Evolutionary conservation across 2,888 invertebrate species (phyloP), one percentile per base, ranked within the genome.

Genomic region (Clostera curtula): DNA sequence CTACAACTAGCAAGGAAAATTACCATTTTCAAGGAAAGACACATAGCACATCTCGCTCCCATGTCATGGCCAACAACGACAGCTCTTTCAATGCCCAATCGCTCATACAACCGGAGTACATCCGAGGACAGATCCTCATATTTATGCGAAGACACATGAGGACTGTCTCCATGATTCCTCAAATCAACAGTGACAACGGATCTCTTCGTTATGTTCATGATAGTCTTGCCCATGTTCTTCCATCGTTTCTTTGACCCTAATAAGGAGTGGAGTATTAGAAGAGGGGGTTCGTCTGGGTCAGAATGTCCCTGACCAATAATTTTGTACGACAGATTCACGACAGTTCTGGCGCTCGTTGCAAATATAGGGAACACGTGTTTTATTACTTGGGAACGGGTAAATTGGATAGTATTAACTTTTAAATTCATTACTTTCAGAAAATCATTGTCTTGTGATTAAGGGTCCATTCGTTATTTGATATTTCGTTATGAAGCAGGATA

Each of bases 101-200:
- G 86, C 22, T 87, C 70, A 44, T 92, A 69, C 19, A 95, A 75
- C 3, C 80, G 57, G 5, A 86, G 63, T 3, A 97, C 57, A 71
- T 98, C 98, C 27, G 80, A 84, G 0, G 91, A 89, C 86, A 97
- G 88, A 19, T 88, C 86, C 5, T 84, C 69, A 58, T 96, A 97
- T 12, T 85, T 87, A 72, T 95, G 92, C 0, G 89, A 85, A 1
- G 70, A 49, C 0, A 86, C 71, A 55, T 96, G 96, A 0, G 94
- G 93, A 56, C 96, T 97, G 28, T 93, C 91, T 0, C 98, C 98
- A 72, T 98, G 98, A 75, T 98, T 98, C 60, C 98, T 86, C 4
- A 93, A 89, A 79, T 98, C 98, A n/a, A 97, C 86, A 0, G 92
- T 85, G 20, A 93, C 87, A 0, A 96, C 93, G 64, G 86, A 85